Base-by-base conservation (phyloP, 2,797 vertebrate species). In the Meda fulgida region DNA sequence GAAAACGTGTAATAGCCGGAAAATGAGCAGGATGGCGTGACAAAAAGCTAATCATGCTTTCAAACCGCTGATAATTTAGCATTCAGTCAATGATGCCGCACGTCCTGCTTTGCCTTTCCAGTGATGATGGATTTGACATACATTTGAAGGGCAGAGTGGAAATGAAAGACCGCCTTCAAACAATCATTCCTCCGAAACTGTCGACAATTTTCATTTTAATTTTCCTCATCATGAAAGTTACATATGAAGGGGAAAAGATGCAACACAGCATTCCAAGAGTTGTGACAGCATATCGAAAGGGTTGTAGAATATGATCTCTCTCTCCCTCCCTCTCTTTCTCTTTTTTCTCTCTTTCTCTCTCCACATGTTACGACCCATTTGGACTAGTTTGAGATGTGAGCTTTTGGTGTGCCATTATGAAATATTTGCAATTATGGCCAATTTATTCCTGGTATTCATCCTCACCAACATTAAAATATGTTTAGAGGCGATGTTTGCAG, bases 91-190 rank as follows among this genome's bases (percentile, higher is more conserved):
- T 65, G 67, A 60, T 51, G 38, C 36, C 36, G 1, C 38, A 72
- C 18, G 83, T 71, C 53, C 83, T 26, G 87, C 88, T 87, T 89
- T 58, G 87, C 87, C 81, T 84, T 76, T 70, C 73, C 51, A n/a
- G 58, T 65, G 70, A 89, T 92, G 87, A 92, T 91, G 83, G 89
- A 91, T 92, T 84, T 84, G 86, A 86, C 43, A 23, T 19, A 48
- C 80, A 81, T 82, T 63, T 85, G 83, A 78, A 88, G 86, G 88
- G 80, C 80, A 84, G 77, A 69, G 51, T 36, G 81, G 53, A 85
- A 83, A 91, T 80, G 80, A 88, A 89, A 90, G 87, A 91, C 87
- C 77, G 36, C 53, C 84, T 86, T 78, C 89, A 29, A 72, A 84
- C 51, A 87, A 84, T 89, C 88, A 86, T 90, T 87, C 85, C 85